Base-by-base conservation (phyloP, 2,113 vertebrate species). In the Phyllostomus hastatus region DNA sequence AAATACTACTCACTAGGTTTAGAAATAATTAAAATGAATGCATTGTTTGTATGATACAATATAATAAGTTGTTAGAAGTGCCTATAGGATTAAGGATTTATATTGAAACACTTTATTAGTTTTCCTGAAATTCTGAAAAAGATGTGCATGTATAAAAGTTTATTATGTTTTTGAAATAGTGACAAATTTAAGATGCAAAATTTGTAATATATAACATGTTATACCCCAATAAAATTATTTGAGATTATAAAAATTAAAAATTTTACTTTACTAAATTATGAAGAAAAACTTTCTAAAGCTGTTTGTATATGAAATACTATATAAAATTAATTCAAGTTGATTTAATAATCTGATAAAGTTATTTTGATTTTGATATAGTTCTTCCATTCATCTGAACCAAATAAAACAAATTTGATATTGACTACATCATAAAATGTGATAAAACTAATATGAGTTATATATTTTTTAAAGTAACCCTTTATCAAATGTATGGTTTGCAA, bases 21-120 rank as follows among this genome's bases (percentile, higher is more conserved):
- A 59, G 35, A 96, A 96, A 97, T 94, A 96, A 96, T 95, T 96
- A 83, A 91, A 97, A 83, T 89, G 61, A 93, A 46, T 89, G 3
- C 15, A 86, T 93, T 97, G 89, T 75, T 96, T 89, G 33, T 78
- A 16, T 41, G n/a, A 78, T 91, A 46, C 17, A 87, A 57, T 76
- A 87, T 94, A 91, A 84, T 91, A 43, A 96, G 86, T 75, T 96
- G n/a, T 84, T 92, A 84, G 54, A 90, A 81, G 43, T 59, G 19
- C 52, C 38, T 75, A 75, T 33, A 96, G 84, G 41, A 46, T 87
- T 87, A 31, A 17, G 24, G 24, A 91, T 93, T 85, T 66, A 87
- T 87, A 91, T 67, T 90, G 48, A 82, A 95, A 91, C 22, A 10
- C 26, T 95, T 84, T 93, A 38, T 96, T 95, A 84, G 64, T 96